Conservation (phyloP, 2,797 vertebrate genomes). For the Discoglossus pictus region DNA sequence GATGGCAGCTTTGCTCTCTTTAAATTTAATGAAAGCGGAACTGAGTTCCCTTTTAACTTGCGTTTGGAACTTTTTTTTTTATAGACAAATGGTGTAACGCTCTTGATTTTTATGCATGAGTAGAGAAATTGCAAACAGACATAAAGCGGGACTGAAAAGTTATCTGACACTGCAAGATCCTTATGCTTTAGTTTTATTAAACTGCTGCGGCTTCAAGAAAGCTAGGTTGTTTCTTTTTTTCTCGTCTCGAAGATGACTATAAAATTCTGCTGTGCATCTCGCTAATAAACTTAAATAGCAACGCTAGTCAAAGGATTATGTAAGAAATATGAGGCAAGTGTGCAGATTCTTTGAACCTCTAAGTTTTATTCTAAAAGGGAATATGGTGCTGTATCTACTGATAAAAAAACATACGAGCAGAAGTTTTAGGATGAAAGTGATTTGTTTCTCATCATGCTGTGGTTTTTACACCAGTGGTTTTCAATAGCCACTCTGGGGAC, state of each 20-base stretch:
- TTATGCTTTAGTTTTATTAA: slow-evolving; percentile 41
- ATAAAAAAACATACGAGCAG: no score
- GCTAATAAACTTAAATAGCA: slow-evolving; percentile 32
- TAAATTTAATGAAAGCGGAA: slow-evolving; percentile 18
- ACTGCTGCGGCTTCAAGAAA: slow-evolving; percentile 33
- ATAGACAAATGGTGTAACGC: slow-evolving; percentile 46
- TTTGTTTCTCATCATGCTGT: no score
- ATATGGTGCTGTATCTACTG: no score
- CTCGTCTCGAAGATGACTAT: slow-evolving; percentile 5
- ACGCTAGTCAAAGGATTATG: slow-evolving; percentile 12
- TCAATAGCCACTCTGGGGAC: no score
- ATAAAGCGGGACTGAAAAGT: slow-evolving; percentile 44
- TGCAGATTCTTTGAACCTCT: neutral
- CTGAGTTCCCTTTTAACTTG: slow-evolving; percentile 30
- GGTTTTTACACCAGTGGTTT: no score
- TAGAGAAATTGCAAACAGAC: slow-evolving; percentile 50
- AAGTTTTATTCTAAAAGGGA: no score
- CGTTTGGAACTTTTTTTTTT: slow-evolving; percentile 23
- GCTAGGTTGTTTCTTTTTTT: neutral
- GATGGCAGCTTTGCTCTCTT: slow-evolving; percentile 51
- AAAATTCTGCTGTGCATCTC: slow-evolving; percentile 9
- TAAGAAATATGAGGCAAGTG: neutral
- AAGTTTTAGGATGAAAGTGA: no score
- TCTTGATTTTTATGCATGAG: slow-evolving; percentile 51
- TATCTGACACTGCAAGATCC: slow-evolving; percentile 49